Conservation (phyloP, 2,888 invertebrate species). For the Cheilosia impressa region DNA sequence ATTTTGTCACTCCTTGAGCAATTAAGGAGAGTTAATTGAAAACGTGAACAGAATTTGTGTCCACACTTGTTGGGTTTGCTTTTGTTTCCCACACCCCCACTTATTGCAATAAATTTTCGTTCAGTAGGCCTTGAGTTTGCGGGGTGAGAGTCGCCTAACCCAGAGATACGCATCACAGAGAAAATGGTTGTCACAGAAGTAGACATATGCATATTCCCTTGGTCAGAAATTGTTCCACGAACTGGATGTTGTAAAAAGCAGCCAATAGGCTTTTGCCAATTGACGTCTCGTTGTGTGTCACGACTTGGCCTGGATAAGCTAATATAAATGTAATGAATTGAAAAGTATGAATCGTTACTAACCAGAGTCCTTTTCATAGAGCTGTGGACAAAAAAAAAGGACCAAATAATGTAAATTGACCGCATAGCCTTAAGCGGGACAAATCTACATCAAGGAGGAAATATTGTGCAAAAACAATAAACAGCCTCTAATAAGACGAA, state of each 20-base stretch:
- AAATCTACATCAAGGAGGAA: too few species aligned
- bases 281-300: too few species aligned
- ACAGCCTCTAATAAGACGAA: too few species aligned
- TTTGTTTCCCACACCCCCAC: background rate
- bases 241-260: background rate
- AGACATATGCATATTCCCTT: background rate
- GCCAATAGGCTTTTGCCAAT: too few species aligned
- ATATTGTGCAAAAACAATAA: too few species aligned
- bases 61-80: background rate
- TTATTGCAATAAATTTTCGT: background rate
- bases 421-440: too few species aligned
- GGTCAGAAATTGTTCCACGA: background rate
- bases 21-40: conserved; percentile 27
- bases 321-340: too few species aligned
- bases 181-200: background rate
- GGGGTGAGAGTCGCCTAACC: background rate
- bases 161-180: background rate
- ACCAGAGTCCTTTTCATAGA: too few species aligned
- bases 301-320: too few species aligned
- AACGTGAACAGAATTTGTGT: conserved; percentile 19
- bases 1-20: background rate
- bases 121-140: background rate
- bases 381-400: too few species aligned
- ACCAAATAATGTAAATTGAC: too few species aligned
- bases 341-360: too few species aligned